A percentile compares a stretch with the other conserved stretches of the same genome.
Conservation (phyloP, 37 sponge, comb jelly and placozoan species). For the Aplysina aerophoba region DNA sequence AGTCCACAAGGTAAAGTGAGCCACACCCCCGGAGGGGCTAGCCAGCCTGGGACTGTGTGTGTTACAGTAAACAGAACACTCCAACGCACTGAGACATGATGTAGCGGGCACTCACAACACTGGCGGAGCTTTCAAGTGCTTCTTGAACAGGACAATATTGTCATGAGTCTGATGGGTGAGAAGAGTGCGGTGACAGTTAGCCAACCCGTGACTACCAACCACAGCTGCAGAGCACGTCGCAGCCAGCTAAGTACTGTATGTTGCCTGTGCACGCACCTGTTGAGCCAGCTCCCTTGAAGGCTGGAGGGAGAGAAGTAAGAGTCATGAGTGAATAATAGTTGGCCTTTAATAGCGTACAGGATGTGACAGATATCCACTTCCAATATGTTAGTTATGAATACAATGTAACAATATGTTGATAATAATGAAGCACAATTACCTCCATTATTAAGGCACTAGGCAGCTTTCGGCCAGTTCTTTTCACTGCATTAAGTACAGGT, state of each 20-base stretch:
- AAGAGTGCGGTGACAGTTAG: not conserved
- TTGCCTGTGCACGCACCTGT: conserved; percentile 33
- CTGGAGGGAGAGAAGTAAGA: conserved; percentile 48
- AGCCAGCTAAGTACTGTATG: too few species aligned
- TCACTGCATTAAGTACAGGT: not conserved
- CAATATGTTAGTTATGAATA: too few species aligned
- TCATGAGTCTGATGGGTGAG: conserved; percentile 69
- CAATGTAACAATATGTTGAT: too few species aligned
- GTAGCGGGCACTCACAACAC: conserved; percentile 46
- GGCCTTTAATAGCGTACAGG: too few species aligned
- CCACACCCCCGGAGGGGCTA: not conserved
- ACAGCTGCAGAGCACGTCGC: too few species aligned
- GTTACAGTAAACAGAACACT: too few species aligned
- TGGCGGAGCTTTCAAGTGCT: conserved; percentile 70
- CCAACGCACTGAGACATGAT: too few species aligned
- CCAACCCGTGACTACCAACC: too few species aligned
- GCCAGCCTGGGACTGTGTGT: too few species aligned
- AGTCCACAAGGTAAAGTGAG: not conserved
- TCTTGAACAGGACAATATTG: conserved; percentile 83
- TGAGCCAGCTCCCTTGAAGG: conserved; percentile 95
- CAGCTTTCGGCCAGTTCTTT: not conserved
- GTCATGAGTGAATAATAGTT: too few species aligned
- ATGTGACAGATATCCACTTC: too few species aligned
- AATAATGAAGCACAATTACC: conserved; percentile 9
- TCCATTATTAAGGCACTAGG: conserved; percentile 85